Evolutionary conservation across 2,113 vertebrate species (phyloP).

Genomic region (Petrocephalus zakoni): DNA sequence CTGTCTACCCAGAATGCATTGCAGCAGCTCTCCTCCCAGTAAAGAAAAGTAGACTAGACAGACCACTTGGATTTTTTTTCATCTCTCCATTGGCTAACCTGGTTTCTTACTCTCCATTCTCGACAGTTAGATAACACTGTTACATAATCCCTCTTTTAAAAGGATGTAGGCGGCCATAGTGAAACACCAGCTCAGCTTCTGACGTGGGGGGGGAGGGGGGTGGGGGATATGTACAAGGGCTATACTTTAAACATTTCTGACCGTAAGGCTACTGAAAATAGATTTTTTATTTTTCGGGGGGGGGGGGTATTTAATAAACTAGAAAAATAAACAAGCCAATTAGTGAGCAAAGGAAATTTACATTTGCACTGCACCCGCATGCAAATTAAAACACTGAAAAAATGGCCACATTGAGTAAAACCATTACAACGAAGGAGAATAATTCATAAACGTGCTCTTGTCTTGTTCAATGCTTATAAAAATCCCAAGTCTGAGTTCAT

Average conservation of each 20-base stretch:
- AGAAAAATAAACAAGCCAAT: background rate
- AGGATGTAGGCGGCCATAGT: slow-evolving; percentile 36
- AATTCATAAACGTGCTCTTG: background rate
- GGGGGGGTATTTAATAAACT: background rate
- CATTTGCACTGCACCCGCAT: background rate
- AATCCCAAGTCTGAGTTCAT: background rate
- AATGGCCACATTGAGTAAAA: background rate
- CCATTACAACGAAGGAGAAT: background rate
- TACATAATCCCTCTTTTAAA: slow-evolving; percentile 55
- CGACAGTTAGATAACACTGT: slow-evolving; percentile 60
- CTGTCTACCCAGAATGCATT: background rate
- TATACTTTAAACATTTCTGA: background rate
- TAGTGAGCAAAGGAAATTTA: background rate
- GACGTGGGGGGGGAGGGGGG: background rate
- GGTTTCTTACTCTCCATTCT: slow-evolving; percentile 46
- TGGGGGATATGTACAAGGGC: no score
- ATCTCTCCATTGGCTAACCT: slow-evolving; percentile 44
- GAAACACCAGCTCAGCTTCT: slow-evolving; percentile 28
- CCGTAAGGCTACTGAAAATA: background rate
- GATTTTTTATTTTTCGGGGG: background rate
- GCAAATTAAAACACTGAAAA: background rate
- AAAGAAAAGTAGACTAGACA: slow-evolving; percentile 32
- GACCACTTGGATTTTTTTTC: background rate
- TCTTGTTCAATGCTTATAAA: background rate
- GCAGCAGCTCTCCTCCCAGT: background rate